Evolutionary conservation across 2,797 vertebrate genomes (phyloP).

Genomic region (Tragelaphus eurycerus): DNA sequence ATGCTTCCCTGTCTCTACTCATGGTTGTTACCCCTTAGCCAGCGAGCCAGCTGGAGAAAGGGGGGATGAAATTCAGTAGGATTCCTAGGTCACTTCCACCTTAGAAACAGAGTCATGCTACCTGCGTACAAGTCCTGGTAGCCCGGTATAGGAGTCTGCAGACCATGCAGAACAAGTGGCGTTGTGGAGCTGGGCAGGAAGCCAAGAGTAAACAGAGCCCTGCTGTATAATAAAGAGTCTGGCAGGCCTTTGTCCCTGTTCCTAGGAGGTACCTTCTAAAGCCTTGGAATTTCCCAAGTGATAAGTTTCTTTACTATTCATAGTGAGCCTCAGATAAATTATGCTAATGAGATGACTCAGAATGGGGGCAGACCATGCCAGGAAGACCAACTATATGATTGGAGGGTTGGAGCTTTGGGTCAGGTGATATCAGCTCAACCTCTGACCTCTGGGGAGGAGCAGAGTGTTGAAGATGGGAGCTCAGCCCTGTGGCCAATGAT

Average conservation of each 20-base stretch:
- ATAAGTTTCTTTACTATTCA: not conserved
- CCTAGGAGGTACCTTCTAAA: not conserved
- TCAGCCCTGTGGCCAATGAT: not conserved
- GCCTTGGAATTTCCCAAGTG: not conserved
- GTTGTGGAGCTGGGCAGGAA: fast-evolving
- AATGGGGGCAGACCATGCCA: not conserved
- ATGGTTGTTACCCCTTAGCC: not conserved
- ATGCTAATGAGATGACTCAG: not conserved
- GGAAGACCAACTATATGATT: not conserved
- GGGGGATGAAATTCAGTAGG: not conserved
- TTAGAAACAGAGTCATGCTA: not conserved
- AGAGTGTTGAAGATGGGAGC: not conserved
- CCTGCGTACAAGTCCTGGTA: not conserved
- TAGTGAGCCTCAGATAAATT: not conserved
- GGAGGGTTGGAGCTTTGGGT: not conserved
- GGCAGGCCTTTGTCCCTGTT: not conserved
- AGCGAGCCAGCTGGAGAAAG: not conserved
- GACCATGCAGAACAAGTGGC: fast-evolving
- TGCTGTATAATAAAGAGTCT: not conserved
- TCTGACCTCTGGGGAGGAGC: not conserved
- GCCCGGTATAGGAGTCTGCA: not conserved
- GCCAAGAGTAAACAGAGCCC: not conserved
- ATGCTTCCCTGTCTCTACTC: not conserved
- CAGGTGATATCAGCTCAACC: not conserved
- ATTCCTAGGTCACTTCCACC: not conserved